phyloP scores from a whole-genome alignment of 1,140 invertebrate genomes.

The Amyelois transitella region DNA sequence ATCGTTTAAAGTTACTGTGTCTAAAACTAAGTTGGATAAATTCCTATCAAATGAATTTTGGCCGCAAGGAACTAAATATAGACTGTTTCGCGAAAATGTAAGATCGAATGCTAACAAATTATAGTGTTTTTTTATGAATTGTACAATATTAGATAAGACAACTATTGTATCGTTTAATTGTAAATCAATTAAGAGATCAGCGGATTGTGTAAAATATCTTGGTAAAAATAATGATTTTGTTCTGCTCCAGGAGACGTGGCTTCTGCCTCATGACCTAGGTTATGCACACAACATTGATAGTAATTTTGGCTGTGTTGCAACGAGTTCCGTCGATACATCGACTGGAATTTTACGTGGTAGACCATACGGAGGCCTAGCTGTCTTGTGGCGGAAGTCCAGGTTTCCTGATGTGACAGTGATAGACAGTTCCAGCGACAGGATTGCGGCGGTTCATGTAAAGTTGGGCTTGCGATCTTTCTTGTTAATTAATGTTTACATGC shows the following conservation, averaged over 20 bases:
- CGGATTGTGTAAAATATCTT: background rate
- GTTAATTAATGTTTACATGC: too few species aligned
- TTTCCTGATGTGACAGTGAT: constrained; percentile 3
- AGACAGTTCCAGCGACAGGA: background rate
- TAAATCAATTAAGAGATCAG: constrained; percentile 6
- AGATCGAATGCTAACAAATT: background rate
- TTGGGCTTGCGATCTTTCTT: too few species aligned
- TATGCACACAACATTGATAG: background rate
- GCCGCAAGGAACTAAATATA: constrained; percentile 8
- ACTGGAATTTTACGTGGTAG: background rate
- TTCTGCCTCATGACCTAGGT: constrained; percentile 2
- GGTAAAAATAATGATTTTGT: constrained; percentile 1
- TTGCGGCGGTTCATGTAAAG: too few species aligned
- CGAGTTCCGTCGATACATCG: background rate
- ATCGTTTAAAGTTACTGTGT: constrained; percentile 6
- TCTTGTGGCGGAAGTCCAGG: constrained; percentile 7
- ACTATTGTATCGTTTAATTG: constrained; percentile 6
- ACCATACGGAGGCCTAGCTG: constrained; percentile 4
- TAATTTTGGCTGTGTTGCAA: constrained; percentile 3
- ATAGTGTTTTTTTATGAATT: constrained; percentile 9
- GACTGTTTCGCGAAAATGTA: background rate
- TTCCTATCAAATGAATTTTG: constrained; percentile 6
- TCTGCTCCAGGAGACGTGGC: constrained; percentile 9
- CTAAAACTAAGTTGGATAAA: background rate
- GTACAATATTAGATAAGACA: background rate